phyloP scores from a whole-genome alignment of 2,888 invertebrate species.

The Dolichopus griseipennis region DNA sequence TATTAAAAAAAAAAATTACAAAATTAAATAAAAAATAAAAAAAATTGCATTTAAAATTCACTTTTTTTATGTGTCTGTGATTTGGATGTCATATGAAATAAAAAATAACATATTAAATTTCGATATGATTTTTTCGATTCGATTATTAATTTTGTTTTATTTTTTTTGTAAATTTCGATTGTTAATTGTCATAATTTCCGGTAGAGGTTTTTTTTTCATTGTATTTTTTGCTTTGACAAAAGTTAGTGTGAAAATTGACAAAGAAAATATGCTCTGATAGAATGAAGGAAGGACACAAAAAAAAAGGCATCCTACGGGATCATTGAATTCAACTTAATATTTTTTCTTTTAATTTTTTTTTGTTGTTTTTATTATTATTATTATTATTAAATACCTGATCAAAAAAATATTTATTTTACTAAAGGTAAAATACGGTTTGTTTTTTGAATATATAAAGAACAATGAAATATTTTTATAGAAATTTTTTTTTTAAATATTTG shows the following conservation, averaged over 20 bases:
- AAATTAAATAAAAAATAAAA: neutral
- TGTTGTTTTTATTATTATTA: neutral
- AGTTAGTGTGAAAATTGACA: conserved; percentile 2
- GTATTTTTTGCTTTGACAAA: neutral
- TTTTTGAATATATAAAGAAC: too few relatives aligned
- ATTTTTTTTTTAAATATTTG: too few relatives aligned
- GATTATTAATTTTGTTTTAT: neutral
- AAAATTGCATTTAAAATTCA: too few relatives aligned
- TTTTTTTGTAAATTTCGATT: too few relatives aligned
- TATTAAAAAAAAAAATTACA: neutral
- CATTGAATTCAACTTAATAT: neutral
- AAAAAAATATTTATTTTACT: neutral
- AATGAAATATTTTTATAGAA: too few relatives aligned
- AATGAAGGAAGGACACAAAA: neutral
- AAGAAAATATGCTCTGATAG: neutral
- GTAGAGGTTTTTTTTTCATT: neutral
- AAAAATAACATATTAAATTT: neutral
- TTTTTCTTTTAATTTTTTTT: neutral
- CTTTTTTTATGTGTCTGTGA: too few relatives aligned
- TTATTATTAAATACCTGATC: neutral
- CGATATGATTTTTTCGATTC: neutral
- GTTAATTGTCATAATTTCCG: conserved; percentile 5
- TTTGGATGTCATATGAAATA: neutral
- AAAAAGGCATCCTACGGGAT: neutral
- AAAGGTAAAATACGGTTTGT: neutral